Evolutionary conservation across 2,888 invertebrate species (phyloP), one percentile per base, ranked within the genome.

Genomic region (Caenorhabditis afra): DNA sequence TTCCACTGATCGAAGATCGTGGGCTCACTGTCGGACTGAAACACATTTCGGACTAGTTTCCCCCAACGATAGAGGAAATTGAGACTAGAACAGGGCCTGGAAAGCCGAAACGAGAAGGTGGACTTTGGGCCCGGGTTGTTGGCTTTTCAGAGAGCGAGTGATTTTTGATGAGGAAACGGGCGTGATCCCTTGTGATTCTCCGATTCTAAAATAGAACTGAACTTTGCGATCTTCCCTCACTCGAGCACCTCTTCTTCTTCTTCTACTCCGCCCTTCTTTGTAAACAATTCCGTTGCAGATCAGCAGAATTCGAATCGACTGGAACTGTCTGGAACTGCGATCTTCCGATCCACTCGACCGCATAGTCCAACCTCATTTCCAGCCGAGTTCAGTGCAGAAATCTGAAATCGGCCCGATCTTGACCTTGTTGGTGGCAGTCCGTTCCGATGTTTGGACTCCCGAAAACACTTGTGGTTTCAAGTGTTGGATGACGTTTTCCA

Each of bases 401-500:
- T 41, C 52, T 52, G 41, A 53, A 53, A 53, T 44, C 23, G 44
- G 41, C 39, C 55, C 18, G 37, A 55, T 8, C 8, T 55, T 55
- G 55, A 37, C 55, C 55, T 37, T 37, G 16, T 16, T n/a, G n/a
- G n/a, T n/a, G n/a, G n/a, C 16, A 47, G 20, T 57, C 12, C 41
- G 18, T 16, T 16, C 10, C 41, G 57, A 57, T 57, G 57, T 57
- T 22, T 57, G 57, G 18, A 41, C 57, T 41, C 22, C 22, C 12
- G 29, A 55, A 52, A 65, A 45, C 65, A 65, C 65, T 65, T 65
- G 41, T 55, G 45, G 5, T 45, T 55, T 44, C 65, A 65, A 65
- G 65, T 65, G 53, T 65, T 52, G 45, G n/a, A 53, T 65, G 65
- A 65, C 53, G 65, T 65, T n/a, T 8, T n/a, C n/a, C 44, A 47